phyloP scores from a whole-genome alignment of 2,797 vertebrate genomes.

The Jordanella pulchra region DNA sequence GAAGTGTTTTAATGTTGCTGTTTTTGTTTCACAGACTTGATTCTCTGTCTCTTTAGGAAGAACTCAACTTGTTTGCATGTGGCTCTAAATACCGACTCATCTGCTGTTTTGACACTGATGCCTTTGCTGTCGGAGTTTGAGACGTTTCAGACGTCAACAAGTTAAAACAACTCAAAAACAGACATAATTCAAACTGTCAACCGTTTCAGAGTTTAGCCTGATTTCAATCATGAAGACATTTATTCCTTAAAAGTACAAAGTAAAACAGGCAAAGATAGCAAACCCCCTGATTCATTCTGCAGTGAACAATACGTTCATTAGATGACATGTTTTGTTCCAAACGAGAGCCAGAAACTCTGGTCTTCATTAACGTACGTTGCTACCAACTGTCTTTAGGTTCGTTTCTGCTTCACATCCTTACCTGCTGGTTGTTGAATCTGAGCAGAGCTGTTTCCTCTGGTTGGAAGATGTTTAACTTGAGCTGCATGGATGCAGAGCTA shows the following conservation, averaged over 20 bases:
- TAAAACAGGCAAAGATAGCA: background rate
- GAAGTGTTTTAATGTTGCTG: no score
- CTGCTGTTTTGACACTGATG: background rate
- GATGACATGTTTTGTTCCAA: slow-evolving; percentile 46
- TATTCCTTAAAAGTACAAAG: background rate
- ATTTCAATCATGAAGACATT: slow-evolving; percentile 7
- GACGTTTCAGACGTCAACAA: background rate
- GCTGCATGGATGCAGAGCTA: no score
- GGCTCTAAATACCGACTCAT: background rate
- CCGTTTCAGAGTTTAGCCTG: background rate
- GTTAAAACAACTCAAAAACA: slow-evolving; percentile 14
- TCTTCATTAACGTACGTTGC: slow-evolving; percentile 42
- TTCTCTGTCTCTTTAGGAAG: no score
- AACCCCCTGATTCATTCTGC: slow-evolving; percentile 35
- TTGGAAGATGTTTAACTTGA: no score
- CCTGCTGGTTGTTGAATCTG: background rate
- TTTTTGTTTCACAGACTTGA: no score
- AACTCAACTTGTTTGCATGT: no score
- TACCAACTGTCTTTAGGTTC: background rate
- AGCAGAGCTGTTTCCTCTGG: background rate
- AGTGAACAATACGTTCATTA: slow-evolving; percentile 43
- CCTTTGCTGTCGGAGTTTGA: slow-evolving; percentile 2
- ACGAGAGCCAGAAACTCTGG: slow-evolving; percentile 46
- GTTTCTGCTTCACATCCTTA: background rate
- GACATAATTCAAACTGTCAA: slow-evolving; percentile 4